Conservation (phyloP, 1,140 invertebrate genomes). For the Trichogramma pretiosum region DNA sequence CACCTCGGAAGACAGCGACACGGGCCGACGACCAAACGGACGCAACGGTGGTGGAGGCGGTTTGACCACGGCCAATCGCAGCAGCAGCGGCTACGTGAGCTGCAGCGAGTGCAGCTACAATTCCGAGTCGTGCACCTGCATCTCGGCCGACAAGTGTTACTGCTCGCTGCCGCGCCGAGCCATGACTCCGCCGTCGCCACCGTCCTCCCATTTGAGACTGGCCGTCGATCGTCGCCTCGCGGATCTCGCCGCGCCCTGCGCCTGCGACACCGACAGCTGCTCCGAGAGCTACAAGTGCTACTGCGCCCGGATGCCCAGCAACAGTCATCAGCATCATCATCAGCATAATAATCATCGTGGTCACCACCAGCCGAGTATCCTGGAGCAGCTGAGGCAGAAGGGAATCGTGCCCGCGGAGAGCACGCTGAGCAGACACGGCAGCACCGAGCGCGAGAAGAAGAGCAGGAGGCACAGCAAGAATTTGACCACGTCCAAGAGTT, state of each 20-base stretch:
- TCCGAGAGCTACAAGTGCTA: constrained; percentile 84
- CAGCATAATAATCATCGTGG: constrained; percentile 39
- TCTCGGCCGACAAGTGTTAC: constrained; percentile 67
- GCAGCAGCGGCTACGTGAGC: constrained; percentile 60
- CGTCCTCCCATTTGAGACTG: too few species aligned
- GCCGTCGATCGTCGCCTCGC: too few species aligned
- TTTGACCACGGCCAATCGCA: constrained; percentile 35
- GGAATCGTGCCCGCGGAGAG: constrained; percentile 48
- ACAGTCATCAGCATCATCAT: not conserved
- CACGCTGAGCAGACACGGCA: constrained; percentile 37
- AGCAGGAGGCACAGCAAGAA: constrained; percentile 24
- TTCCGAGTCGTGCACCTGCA: constrained; percentile 67
- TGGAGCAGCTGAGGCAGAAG: constrained; percentile 47
- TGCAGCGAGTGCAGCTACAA: constrained; percentile 79
- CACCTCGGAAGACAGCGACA: constrained; percentile 57
- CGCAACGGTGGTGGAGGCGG: too few species aligned
- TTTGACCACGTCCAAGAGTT: constrained; percentile 45
- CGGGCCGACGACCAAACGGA: constrained; percentile 8
- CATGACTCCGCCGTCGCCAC: constrained; percentile 19
- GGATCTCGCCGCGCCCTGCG: constrained; percentile 40
- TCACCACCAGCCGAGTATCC: constrained; percentile 34
- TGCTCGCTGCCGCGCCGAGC: constrained; percentile 49
- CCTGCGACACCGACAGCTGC: constrained; percentile 78
- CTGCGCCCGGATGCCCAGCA: constrained; percentile 49
- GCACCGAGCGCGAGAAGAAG: constrained; percentile 27